A percentile compares a stretch with the other conserved stretches of the same genome.
These are phyloP conservation scores for Xenopus petersii DNA, from an alignment of 2,797 vertebrate genomes.

Conservation along the genomic window DNA sequence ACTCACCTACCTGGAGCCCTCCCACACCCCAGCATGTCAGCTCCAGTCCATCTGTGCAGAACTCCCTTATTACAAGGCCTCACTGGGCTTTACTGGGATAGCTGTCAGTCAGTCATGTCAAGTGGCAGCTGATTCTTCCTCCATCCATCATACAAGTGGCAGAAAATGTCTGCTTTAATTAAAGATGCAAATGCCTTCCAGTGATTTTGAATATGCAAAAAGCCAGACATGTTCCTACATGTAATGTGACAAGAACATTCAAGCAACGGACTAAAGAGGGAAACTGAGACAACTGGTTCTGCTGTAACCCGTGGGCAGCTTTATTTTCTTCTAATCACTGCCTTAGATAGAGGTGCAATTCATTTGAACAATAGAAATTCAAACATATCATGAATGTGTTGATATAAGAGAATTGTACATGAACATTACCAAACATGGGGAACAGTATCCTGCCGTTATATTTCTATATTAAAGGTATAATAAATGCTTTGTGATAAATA, in stretches of 20 bases:
- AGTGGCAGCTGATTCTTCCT: slow-evolving; percentile 47
- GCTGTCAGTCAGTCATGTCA: slow-evolving; percentile 38
- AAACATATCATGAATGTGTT: too few species aligned
- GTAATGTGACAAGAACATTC: slow-evolving; percentile 45
- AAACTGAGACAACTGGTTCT: not conserved
- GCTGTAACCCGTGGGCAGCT: not conserved
- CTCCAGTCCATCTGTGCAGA: slow-evolving; percentile 14
- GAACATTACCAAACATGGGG: too few species aligned
- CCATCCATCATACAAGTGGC: slow-evolving; percentile 59
- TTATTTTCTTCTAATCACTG: not conserved
- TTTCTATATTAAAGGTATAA: too few species aligned
- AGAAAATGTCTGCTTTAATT: slow-evolving; percentile 64
- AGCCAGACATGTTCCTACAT: slow-evolving; percentile 65
- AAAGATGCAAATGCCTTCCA: slow-evolving; percentile 63
- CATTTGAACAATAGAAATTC: too few species aligned
- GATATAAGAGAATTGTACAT: too few species aligned
- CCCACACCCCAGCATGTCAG: slow-evolving; percentile 16
- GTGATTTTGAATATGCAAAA: slow-evolving; percentile 63
- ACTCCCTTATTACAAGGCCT: slow-evolving; percentile 9
- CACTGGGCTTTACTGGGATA: not conserved
- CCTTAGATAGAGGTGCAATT: too few species aligned
- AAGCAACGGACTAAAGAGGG: not conserved
- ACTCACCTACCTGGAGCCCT: slow-evolving; percentile 3
- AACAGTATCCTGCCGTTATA: too few species aligned
- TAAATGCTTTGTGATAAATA: too few species aligned